phyloP scores from a whole-genome alignment of 2,888 invertebrate genomes.

The Lissocephala sabroskyi region DNA sequence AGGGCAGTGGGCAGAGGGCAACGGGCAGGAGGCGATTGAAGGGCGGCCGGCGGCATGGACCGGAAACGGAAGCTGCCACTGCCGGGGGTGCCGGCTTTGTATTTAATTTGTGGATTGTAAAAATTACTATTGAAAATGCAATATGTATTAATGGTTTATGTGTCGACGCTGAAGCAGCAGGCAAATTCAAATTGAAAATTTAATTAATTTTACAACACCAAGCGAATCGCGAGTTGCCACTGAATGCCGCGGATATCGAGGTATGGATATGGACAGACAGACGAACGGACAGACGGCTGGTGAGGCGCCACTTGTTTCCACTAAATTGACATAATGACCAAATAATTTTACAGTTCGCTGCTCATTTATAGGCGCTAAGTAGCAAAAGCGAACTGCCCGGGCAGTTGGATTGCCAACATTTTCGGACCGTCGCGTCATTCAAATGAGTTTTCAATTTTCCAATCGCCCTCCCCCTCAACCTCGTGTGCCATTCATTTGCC shows the following conservation, averaged over 20 bases:
- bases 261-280: no score
- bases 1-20: no score
- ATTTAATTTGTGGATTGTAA: conserved; percentile 23
- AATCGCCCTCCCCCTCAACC: no score
- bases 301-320: conserved; percentile 17
- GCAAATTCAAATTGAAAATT: conserved; percentile 28
- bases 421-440: neutral
- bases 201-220: conserved; percentile 50
- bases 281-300: no score
- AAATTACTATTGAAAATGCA: conserved; percentile 32
- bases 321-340: conserved; percentile 60
- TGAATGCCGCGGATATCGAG: no score
- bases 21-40: no score
- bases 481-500: neutral
- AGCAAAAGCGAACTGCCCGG: conserved; percentile 1
- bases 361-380: conserved; percentile 24
- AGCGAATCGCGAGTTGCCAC: no score
- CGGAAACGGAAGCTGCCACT: conserved; percentile 11
- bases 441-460: no score
- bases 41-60: conserved; percentile 8
- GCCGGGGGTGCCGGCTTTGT: conserved; percentile 10
- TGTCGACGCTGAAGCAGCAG: conserved; percentile 5
- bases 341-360: conserved; percentile 59
- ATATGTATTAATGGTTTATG: conserved; percentile 32
- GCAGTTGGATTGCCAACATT: neutral